Percentiles rank a stretch among this genome's conserved stretches.
These are phyloP conservation scores for Psilopsiagon aymara DNA, from an alignment of 2,113 vertebrate species.

Conservation along the genomic window DNA sequence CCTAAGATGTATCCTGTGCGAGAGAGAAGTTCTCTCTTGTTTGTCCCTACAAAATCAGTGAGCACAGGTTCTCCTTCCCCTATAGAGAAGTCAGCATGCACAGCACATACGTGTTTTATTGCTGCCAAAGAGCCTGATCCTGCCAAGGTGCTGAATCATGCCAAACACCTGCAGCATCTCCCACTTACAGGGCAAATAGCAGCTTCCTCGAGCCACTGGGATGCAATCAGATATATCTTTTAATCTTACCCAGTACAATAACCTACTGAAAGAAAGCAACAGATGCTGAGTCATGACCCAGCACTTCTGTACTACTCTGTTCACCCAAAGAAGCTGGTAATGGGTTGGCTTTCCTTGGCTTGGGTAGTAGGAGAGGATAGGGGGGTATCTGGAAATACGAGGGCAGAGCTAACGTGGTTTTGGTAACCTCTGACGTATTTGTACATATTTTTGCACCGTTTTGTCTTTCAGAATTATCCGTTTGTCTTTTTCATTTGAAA, in stretches of 20 bases:
- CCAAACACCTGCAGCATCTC: neutral
- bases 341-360: neutral
- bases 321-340: neutral
- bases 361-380: neutral
- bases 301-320: accelerated
- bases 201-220: neutral
- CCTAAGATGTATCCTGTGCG: accelerated
- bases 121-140: neutral
- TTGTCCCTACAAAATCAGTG: neutral
- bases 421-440: neutral
- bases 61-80: neutral
- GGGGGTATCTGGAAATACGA: accelerated
- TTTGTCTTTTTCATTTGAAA: neutral
- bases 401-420: neutral
- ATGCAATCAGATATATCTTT: neutral
- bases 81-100: accelerated
- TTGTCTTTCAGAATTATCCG: neutral
- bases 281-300: constrained; percentile 25
- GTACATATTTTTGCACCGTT: neutral
- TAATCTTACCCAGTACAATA: accelerated
- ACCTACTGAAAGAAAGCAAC: neutral
- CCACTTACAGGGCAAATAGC: accelerated
- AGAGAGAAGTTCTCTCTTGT: neutral
- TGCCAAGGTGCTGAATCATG: neutral
- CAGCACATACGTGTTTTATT: neutral